Evolutionary conservation across 2,797 vertebrate genomes (phyloP).

Genomic region (Adelosebastes latens): DNA sequence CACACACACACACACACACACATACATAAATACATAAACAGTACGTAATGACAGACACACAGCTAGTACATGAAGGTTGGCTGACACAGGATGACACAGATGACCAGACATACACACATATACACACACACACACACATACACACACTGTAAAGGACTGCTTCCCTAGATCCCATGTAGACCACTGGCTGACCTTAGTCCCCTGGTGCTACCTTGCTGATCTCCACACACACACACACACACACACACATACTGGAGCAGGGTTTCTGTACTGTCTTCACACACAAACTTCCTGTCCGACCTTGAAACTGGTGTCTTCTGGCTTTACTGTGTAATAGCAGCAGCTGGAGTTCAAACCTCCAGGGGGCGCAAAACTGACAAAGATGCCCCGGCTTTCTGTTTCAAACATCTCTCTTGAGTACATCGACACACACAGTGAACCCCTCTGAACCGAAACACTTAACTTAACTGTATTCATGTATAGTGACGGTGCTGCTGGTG

Average conservation of each 20-base stretch:
- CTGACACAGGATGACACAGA: constrained; percentile 53
- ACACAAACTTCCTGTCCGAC: constrained; percentile 62
- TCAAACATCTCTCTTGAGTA: constrained; percentile 33
- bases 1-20: constrained; percentile 23
- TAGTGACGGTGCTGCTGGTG: constrained; percentile 46
- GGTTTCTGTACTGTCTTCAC: constrained; percentile 54
- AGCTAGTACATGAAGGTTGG: constrained; percentile 74
- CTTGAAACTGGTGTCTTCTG: constrained; percentile 75
- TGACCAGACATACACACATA: constrained; percentile 36
- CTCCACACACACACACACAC: constrained; percentile 24
- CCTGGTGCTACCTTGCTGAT: constrained; percentile 76
- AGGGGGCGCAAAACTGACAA: constrained; percentile 34
- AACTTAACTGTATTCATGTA: constrained; percentile 40
- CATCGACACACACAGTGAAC: constrained; percentile 48
- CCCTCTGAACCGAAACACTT: constrained; percentile 47
- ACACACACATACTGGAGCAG: constrained; percentile 37
- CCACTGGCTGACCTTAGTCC: constrained; percentile 68
- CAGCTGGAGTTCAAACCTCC: constrained; percentile 56
- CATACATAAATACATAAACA: constrained; percentile 25
- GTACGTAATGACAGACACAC: constrained; percentile 44
- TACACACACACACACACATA: constrained; percentile 11
- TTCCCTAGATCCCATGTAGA: constrained; percentile 61
- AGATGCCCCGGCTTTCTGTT: constrained; percentile 46
- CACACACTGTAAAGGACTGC: constrained; percentile 67
- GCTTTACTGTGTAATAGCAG: constrained; percentile 55